Percentiles rank a stretch among this genome's conserved stretches.
These are phyloP conservation scores for Caenorhabditis sinica DNA, from an alignment of 2,888 invertebrate species.

Conservation along the genomic window DNA sequence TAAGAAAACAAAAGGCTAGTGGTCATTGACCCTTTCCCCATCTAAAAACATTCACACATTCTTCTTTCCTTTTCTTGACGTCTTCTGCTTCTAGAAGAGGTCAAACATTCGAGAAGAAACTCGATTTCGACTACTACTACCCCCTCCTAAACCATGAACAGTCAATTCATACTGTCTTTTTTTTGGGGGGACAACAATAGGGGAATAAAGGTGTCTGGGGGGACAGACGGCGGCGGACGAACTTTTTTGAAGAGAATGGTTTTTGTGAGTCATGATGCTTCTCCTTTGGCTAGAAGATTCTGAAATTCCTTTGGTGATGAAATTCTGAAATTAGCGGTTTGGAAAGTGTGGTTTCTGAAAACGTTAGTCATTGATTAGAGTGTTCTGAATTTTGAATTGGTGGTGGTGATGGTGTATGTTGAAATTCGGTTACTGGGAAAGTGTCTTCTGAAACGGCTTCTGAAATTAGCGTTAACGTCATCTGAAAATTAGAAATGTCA, in stretches of 20 bases:
- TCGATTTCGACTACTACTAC: slow-evolving; percentile 3
- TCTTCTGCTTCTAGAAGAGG: slow-evolving; percentile 18
- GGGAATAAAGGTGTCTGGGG: background rate
- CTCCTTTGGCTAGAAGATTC: too few relatives aligned
- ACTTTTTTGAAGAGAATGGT: background rate
- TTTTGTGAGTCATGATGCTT: too few relatives aligned
- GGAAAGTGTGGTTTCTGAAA: too few relatives aligned
- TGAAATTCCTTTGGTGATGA: too few relatives aligned
- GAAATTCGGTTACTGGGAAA: too few relatives aligned
- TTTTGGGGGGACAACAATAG: slow-evolving; percentile 5
- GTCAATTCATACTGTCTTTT: background rate
- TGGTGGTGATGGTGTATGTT: too few relatives aligned
- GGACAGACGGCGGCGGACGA: background rate
- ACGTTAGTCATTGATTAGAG: too few relatives aligned
- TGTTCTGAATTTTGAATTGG: too few relatives aligned
- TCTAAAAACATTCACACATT: slow-evolving; percentile 26
- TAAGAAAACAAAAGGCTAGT: slow-evolving; percentile 6
- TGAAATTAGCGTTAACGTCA: too few relatives aligned
- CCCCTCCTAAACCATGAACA: slow-evolving; percentile 11
- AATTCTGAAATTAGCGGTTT: too few relatives aligned
- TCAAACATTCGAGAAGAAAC: slow-evolving; percentile 35
- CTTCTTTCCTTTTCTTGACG: background rate
- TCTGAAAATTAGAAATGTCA: too few relatives aligned
- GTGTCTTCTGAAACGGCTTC: too few relatives aligned
- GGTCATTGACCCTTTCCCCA: slow-evolving; percentile 39